Evolutionary conservation across 2,113 vertebrate species (phyloP), one percentile per base, ranked within the genome.

Genomic region (Lepus timidus): DNA sequence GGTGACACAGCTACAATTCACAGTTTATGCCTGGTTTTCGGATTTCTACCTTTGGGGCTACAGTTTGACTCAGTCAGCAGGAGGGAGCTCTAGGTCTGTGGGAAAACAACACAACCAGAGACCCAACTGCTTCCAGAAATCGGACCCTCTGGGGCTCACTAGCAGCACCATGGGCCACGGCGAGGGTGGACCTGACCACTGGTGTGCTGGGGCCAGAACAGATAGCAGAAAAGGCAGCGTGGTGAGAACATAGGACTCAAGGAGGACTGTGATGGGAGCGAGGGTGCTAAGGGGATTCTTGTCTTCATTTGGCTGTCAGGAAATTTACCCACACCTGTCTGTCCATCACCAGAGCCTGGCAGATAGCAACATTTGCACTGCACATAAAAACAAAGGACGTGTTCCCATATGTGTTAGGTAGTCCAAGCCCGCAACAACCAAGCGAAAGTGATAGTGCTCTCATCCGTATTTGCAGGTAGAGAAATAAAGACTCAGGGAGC

Each of bases 91-190:
- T n/a, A 58, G 64, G 80, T 33, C 75, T 92, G 92, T 80, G 87
- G 84, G 90, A 91, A 93, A 85, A 80, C 44, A 81, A 85, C 55
- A 61, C 70, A 87, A 23, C 89, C 13, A 8, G 19, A 91, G 58
- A 70, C 19, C 7, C 17, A 1, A 2, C 62, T 61, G 64, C 61
- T 65, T 86, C 90, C 76, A 76, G 70, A 80, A 70, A 68, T 51
- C 27, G 19, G 3, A 9, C 44, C 13, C 27, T 39, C 7, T 1
- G 22, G 13, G 4, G 20, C 27, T 90, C 9, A 4, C 20, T 74
- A 36, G 44, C 0, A 6, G 52, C 14, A 25, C 25, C 9, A 1
- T 11, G 55, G 73, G 36, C 29, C 67, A 11, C 0, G 29, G 62
- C 22, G 3, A 8, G 25, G 36, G 27, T 2, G 0, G 4, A 23